A percentile compares a stretch with the other conserved stretches of the same genome.
Conservation (phyloP, 2,888 invertebrate genomes). For the Hirtodrosophila alboralis region DNA sequence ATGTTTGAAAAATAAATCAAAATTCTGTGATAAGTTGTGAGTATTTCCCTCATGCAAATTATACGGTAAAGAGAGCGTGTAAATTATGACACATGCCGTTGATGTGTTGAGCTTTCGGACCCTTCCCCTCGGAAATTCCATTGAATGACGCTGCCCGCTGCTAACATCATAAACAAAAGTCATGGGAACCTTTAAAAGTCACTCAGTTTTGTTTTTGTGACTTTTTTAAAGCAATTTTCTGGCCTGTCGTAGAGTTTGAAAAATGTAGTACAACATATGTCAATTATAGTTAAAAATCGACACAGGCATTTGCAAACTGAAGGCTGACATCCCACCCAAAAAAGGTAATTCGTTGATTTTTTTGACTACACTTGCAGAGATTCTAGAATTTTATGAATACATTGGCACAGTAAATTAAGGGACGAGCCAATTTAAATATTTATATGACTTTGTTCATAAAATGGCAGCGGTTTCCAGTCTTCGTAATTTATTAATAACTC, state of each 20-base stretch:
- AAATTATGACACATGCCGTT: slow-evolving; percentile 73
- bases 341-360: slow-evolving; percentile 38
- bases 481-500: slow-evolving; percentile 70
- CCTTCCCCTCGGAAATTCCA: slow-evolving; percentile 19
- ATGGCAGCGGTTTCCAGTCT: slow-evolving; percentile 29
- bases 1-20: slow-evolving; percentile 41
- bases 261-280: slow-evolving; percentile 58
- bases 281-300: slow-evolving; percentile 53
- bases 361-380: slow-evolving; percentile 9
- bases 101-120: slow-evolving; percentile 32
- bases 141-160: slow-evolving; percentile 32
- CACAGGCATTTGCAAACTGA: slow-evolving; percentile 12
- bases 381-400: background rate
- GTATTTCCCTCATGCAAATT: slow-evolving; percentile 57
- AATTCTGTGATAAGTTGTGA: slow-evolving; percentile 41
- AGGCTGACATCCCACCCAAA: slow-evolving; percentile 36
- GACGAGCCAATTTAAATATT: slow-evolving; percentile 70
- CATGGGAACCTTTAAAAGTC: slow-evolving; percentile 51
- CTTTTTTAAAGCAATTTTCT: slow-evolving; percentile 32
- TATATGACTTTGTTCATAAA: slow-evolving; percentile 24
- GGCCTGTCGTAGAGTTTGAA: slow-evolving; percentile 58
- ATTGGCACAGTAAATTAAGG: slow-evolving; percentile 61
- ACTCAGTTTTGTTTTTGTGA: slow-evolving; percentile 12
- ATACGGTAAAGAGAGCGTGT: slow-evolving; percentile 69
- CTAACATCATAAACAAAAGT: slow-evolving; percentile 38